Percentiles rank a stretch among this genome's conserved stretches.
Conservation (phyloP, 1,140 invertebrate species). For the Brachystomella parvula region DNA sequence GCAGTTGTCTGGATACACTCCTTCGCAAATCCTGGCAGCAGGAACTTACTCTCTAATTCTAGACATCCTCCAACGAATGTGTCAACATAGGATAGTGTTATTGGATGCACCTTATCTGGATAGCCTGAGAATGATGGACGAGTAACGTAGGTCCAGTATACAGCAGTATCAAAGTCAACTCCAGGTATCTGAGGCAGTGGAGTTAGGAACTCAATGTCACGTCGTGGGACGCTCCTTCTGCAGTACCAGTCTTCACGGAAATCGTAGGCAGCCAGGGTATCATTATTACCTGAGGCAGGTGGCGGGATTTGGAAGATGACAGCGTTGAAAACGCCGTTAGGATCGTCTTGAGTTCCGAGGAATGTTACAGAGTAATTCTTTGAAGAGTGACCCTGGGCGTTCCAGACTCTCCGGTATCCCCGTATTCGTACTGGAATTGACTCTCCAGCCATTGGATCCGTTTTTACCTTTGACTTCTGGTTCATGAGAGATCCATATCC, state of each 20-base stretch:
- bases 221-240: conserved; percentile 13
- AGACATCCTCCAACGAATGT: conserved; percentile 24
- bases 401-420: conserved; percentile 23
- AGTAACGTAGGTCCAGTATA: conserved; percentile 31
- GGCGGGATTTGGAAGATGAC: conserved; percentile 18
- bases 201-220: not conserved
- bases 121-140: not conserved
- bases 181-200: not conserved
- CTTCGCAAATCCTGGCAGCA: conserved; percentile 14
- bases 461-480: conserved; percentile 19
- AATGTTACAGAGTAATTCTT: not conserved
- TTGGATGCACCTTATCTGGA: conserved; percentile 10
- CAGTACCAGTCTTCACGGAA: conserved; percentile 19
- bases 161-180: not conserved
- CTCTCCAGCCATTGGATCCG: conserved; percentile 18
- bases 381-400: not conserved
- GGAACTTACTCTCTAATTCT: conserved; percentile 23
- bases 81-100: conserved; percentile 23
- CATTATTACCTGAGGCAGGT: not conserved
- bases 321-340: conserved; percentile 9
- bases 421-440: conserved; percentile 16
- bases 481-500: conserved; percentile 29
- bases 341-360: conserved; percentile 12
- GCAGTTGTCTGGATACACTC: conserved; percentile 17
- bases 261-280: conserved; percentile 13